Evolutionary conservation across 2,113 vertebrate species (phyloP).

Genomic region (Oplegnathus fasciatus): DNA sequence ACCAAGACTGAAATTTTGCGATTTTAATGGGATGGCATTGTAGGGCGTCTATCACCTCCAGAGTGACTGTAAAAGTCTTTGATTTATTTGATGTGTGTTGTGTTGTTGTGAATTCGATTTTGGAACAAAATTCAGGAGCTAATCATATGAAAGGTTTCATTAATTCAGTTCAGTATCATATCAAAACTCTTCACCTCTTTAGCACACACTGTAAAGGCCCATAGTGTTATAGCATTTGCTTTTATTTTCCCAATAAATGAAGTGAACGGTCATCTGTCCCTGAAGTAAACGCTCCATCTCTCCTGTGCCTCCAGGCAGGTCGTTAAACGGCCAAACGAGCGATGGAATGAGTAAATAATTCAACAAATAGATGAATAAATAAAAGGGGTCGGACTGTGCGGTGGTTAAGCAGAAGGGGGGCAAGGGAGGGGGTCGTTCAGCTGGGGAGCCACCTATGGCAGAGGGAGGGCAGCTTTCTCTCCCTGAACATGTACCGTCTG

Average conservation of each 20-base stretch:
- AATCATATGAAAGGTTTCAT: background rate
- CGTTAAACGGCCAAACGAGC: constrained; percentile 76
- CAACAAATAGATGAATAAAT: constrained; percentile 82
- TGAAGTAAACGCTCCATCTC: constrained; percentile 62
- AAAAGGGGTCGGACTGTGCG: constrained; percentile 61
- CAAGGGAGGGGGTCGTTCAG: constrained; percentile 82
- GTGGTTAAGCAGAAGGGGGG: constrained; percentile 83
- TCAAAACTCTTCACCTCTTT: constrained; percentile 34
- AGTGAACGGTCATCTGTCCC: constrained; percentile 70
- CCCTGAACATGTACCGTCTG: constrained; percentile 92
- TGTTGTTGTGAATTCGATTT: background rate
- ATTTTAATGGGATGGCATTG: too few species aligned
- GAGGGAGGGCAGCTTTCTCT: constrained; percentile 65
- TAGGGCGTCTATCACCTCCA: too few species aligned
- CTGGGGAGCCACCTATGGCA: constrained; percentile 92
- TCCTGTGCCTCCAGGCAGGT: constrained; percentile 77
- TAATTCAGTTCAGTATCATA: background rate
- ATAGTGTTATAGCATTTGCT: constrained; percentile 51
- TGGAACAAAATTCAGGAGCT: too few species aligned
- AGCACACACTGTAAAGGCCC: constrained; percentile 47
- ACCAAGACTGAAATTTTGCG: too few species aligned
- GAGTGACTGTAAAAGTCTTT: background rate
- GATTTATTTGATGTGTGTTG: background rate
- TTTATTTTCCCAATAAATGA: constrained; percentile 74
- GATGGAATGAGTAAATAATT: constrained; percentile 86